Evolutionary conservation across 2,888 invertebrate genomes (phyloP), one percentile per base, ranked within the genome.

Genomic region (Acanthococcus lagerstroemiae): DNA sequence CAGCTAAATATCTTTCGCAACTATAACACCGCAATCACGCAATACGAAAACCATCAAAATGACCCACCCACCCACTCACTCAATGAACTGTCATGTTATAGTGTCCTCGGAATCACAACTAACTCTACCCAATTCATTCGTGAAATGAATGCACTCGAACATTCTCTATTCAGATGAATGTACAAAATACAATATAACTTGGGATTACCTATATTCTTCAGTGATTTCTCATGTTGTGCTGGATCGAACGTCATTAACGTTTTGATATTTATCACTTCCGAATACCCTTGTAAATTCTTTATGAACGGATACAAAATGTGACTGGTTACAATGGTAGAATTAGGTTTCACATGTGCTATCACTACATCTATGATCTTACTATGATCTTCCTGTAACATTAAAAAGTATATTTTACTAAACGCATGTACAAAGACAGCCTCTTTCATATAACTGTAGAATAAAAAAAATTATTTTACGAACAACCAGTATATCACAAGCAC

Each of bases 301-400:
- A 72, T 68, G 17, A 70, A 67, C 3, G 72, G 72, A 63, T 69
- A 72, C 17, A 72, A 67, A 9, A 72, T 70, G 6, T 72, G 71
- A 66, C 74, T 78, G 5, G 77, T 77, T 7, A 79, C 76, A 25
- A 79, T 73, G 45, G 74, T 78, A 67, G 77, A 78, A 25, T 76
- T 77, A 5, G 76, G 75, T 61, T 72, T 69, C 25, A 76, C 74
- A 70, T 76, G 76, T 22, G 73, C 74, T 30, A 77, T 67, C 7
- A 78, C 77, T 71, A 77, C 76, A 66, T 77, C 75, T 22, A 69
- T 48, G 22, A 68, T 61, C 30, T 68, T 69, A 30, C 55, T 54
- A 46, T 65, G 67, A 3, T 69, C 68, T 55, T 67, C 55, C 60
- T 60, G 24, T 22, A 46, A 21, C 25, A 37, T 15, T 22, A 1